Percentiles rank a stretch among this genome's conserved stretches.
These are phyloP conservation scores for Junonia oenone DNA, from an alignment of 2,888 invertebrate genomes.

Conservation along the genomic window DNA sequence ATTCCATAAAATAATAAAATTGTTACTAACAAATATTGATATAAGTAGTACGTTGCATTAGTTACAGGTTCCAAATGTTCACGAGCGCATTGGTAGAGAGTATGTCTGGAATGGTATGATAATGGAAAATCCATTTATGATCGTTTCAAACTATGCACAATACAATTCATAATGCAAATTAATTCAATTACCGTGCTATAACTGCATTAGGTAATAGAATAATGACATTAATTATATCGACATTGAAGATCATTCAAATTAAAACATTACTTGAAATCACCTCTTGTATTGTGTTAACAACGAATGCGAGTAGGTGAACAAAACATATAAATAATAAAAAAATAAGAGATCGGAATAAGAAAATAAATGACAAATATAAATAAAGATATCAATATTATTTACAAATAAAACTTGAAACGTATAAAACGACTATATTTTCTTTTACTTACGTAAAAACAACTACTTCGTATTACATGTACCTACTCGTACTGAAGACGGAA, in stretches of 20 bases:
- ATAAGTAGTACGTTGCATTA: conserved; percentile 4
- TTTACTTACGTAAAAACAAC: too few species aligned
- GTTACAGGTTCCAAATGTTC: conserved; percentile 3
- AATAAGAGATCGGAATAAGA: too few species aligned
- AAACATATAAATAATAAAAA: too few species aligned
- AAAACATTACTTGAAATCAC: not conserved
- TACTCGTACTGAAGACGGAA: too few species aligned
- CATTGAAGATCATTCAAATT: not conserved
- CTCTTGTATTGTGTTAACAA: not conserved
- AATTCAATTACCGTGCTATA: conserved; percentile 22
- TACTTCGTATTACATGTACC: too few species aligned
- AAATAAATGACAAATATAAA: too few species aligned
- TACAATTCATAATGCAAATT: conserved; percentile 20
- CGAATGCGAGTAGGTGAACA: not conserved
- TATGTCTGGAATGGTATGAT: conserved; percentile 19
- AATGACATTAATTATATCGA: not conserved
- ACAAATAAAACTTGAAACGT: too few species aligned
- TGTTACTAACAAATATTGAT: not conserved
- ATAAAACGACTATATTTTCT: too few species aligned
- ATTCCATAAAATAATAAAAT: not conserved
- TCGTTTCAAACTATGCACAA: conserved; percentile 15
- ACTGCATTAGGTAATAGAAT: conserved; percentile 11
- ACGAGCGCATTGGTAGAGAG: conserved; percentile 11
- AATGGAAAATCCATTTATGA: conserved; percentile 24
- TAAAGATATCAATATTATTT: too few species aligned